These are phyloP conservation scores for Callimorpha dominula DNA, from an alignment of 2,888 invertebrate genomes.

Conservation along the genomic window DNA sequence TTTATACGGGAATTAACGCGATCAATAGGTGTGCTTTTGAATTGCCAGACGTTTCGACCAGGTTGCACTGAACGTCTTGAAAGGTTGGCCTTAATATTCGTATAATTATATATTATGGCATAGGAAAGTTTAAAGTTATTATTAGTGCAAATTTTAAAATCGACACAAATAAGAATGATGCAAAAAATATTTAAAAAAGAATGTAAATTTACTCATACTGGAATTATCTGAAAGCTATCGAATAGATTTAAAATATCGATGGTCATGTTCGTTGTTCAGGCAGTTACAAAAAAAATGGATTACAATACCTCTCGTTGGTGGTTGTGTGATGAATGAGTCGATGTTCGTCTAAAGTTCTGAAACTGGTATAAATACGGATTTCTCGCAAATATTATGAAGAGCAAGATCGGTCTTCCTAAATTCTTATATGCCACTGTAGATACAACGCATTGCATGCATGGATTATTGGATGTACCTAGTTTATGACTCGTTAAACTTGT, in stretches of 20 bases:
- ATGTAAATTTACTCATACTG: not conserved
- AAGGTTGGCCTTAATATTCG: too few relatives aligned
- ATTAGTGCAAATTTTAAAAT: too few relatives aligned
- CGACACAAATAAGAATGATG: not conserved
- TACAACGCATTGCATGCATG: too few relatives aligned
- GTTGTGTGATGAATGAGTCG: not conserved
- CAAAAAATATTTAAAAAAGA: not conserved
- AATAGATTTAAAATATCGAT: not conserved
- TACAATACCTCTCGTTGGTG: not conserved
- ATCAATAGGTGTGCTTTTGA: not conserved
- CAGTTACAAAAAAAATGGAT: not conserved
- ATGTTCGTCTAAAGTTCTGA: not conserved
- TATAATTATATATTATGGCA: too few relatives aligned
- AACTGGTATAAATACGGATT: slow-evolving; percentile 2
- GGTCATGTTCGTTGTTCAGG: not conserved
- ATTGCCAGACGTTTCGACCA: not conserved
- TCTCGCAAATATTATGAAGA: not conserved
- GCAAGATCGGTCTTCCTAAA: not conserved
- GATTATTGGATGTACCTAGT: too few relatives aligned
- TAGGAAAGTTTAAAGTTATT: too few relatives aligned
- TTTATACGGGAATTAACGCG: too few relatives aligned
- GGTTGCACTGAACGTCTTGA: too few relatives aligned
- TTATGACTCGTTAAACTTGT: too few relatives aligned
- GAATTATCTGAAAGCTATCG: not conserved
- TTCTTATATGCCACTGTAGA: not conserved